Conservation (phyloP, 2,888 invertebrate species). For the Nomada ruficornis region DNA sequence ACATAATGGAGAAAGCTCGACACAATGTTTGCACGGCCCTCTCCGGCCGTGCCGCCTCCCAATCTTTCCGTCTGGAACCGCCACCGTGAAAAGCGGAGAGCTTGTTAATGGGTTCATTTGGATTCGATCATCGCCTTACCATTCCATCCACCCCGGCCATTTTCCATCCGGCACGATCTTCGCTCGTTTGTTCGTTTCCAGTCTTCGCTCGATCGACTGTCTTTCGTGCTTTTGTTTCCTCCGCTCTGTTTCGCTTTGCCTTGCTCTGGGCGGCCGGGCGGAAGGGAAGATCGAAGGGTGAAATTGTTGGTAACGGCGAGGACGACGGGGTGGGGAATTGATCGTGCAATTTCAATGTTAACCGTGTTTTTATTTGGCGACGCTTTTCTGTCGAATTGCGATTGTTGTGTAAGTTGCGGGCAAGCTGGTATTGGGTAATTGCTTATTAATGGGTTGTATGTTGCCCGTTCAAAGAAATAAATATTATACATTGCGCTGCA, state of each 20-base stretch:
- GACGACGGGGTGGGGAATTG: no score
- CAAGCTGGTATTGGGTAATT: no score
- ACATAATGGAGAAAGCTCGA: conserved; percentile 83
- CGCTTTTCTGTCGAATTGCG: no score
- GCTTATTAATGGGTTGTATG: no score
- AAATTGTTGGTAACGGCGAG: conserved; percentile 12
- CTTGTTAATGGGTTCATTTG: conserved; percentile 83
- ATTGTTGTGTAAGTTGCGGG: no score
- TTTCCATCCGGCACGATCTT: conserved; percentile 47
- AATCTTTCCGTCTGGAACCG: conserved; percentile 57
- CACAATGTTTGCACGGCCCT: conserved; percentile 81
- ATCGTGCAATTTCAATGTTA: no score
- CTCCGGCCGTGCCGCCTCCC: conserved; percentile 31
- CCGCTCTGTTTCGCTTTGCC: neutral
- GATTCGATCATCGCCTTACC: conserved; percentile 81
- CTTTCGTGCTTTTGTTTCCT: conserved; percentile 6
- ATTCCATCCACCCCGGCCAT: conserved; percentile 64
- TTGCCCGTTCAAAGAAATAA: no score
- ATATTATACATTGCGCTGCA: no score
- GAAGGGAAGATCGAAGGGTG: conserved; percentile 3
- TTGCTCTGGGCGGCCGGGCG: neutral
- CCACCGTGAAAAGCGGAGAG: conserved; percentile 74
- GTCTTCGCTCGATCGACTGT: neutral
- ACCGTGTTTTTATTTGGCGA: neutral
- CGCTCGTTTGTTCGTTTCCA: conserved; percentile 46